Evolutionary conservation across 2,113 vertebrate species (phyloP).

Genomic region (Peromyscus leucopus): DNA sequence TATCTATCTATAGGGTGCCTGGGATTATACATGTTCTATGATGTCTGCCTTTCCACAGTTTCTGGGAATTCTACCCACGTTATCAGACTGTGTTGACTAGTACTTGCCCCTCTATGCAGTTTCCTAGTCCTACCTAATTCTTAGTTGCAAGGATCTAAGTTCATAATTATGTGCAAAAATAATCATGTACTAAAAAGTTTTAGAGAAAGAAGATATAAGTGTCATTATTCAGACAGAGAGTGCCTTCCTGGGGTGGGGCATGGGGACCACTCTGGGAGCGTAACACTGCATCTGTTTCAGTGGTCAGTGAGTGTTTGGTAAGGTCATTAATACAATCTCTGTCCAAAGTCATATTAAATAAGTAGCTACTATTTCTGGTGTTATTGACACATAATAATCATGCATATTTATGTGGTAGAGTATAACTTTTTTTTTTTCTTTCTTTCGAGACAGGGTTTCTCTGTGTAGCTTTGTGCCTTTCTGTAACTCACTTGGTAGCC

Average conservation of each 20-base stretch:
- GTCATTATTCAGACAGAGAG: background rate
- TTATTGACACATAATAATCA: background rate
- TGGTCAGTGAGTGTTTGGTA: too few species aligned
- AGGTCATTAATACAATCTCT: background rate
- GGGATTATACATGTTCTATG: too few species aligned
- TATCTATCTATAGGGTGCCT: background rate
- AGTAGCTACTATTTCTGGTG: background rate
- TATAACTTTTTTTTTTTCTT: background rate
- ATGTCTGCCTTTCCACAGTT: too few species aligned
- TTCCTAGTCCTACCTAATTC: background rate
- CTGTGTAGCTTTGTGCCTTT: too few species aligned
- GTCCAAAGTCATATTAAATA: background rate
- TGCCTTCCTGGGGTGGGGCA: accelerated
- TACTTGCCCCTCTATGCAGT: too few species aligned
- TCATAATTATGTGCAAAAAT: background rate
- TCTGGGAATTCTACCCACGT: background rate
- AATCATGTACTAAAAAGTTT: background rate
- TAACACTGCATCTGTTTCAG: accelerated
- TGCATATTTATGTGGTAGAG: background rate
- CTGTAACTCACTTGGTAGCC: too few species aligned
- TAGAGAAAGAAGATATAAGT: too few species aligned
- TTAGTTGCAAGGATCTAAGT: background rate
- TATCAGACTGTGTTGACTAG: background rate
- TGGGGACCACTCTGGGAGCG: accelerated
- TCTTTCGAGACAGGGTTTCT: too few species aligned